A percentile compares a stretch with the other conserved stretches of the same genome.
Conservation (phyloP, 2,888 invertebrate genomes). For the Drosophila phalerata region DNA sequence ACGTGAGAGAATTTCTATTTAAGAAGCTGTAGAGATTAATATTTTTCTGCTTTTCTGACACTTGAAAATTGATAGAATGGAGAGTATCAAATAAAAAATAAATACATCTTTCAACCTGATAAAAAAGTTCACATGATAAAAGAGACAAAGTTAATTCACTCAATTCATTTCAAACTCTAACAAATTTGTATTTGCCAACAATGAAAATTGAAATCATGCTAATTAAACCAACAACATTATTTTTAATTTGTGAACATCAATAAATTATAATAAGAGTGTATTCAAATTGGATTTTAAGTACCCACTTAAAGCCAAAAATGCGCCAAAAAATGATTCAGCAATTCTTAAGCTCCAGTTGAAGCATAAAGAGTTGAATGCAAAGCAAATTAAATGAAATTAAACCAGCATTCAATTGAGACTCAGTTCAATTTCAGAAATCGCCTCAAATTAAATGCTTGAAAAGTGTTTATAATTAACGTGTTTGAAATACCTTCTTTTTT, state of each 20-base stretch:
- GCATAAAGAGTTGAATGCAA: conserved; percentile 29
- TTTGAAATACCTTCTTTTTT: conserved; percentile 47
- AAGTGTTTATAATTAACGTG: conserved; percentile 63
- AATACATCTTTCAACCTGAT: not conserved
- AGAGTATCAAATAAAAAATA: not conserved
- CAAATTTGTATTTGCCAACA: conserved; percentile 10
- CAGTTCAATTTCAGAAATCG: conserved; percentile 50
- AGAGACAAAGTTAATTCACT: not conserved
- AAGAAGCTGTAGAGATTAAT: conserved; percentile 6
- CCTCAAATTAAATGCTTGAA: conserved; percentile 50
- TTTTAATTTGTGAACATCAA: conserved; percentile 8
- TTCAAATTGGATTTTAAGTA: conserved; percentile 50
- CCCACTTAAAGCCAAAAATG: conserved; percentile 36
- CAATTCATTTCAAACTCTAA: too few relatives aligned
- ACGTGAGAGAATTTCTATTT: conserved; percentile 56
- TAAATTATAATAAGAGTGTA: conserved; percentile 19
- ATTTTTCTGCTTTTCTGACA: conserved; percentile 13
- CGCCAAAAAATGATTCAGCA: conserved; percentile 53
- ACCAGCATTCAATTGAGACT: conserved; percentile 58
- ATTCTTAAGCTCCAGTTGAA: conserved; percentile 19
- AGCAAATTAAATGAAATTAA: conserved; percentile 66
- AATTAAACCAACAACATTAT: conserved; percentile 21
- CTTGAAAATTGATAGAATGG: conserved; percentile 9
- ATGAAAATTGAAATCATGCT: conserved; percentile 9
- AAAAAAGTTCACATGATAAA: conserved; percentile 4